phyloP scores from a whole-genome alignment of 2,113 vertebrate genomes.

The Pterocles burchelli region DNA sequence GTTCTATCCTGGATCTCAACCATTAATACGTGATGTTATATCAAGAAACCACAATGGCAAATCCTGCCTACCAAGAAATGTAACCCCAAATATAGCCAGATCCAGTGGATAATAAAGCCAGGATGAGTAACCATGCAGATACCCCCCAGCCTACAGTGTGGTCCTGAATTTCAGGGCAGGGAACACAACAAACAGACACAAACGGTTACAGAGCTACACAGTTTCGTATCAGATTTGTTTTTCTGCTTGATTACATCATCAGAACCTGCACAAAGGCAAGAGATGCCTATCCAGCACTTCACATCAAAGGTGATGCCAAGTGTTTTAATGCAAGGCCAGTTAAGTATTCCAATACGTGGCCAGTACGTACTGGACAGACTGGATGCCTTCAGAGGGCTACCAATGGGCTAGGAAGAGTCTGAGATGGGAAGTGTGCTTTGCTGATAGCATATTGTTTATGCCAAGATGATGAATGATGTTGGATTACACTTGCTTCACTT shows the following conservation, averaged over 20 bases:
- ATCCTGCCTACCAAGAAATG: constrained; percentile 19
- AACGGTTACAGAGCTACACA: not conserved
- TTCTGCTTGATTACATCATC: not conserved
- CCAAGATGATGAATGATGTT: not conserved
- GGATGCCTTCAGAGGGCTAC: not conserved
- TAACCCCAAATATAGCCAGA: constrained; percentile 1
- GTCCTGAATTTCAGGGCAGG: not conserved
- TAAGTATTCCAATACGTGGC: not conserved
- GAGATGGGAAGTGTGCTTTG: not conserved
- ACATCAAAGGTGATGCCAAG: not conserved
- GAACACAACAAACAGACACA: not conserved
- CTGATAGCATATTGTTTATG: not conserved
- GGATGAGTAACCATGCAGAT: not conserved
- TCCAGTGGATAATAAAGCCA: not conserved
- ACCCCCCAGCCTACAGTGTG: not conserved
- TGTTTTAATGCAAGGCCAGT: not conserved
- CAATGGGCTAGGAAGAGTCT: not conserved
- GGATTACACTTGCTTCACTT: not conserved
- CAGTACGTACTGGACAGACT: not conserved
- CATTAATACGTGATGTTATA: not conserved
- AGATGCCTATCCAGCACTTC: not conserved
- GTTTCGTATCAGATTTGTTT: not conserved
- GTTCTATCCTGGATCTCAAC: not conserved
- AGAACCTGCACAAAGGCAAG: not conserved
- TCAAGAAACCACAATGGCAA: constrained; percentile 34